Base-by-base conservation (phyloP, 2,888 invertebrate genomes). In the Tetranychus piercei region DNA sequence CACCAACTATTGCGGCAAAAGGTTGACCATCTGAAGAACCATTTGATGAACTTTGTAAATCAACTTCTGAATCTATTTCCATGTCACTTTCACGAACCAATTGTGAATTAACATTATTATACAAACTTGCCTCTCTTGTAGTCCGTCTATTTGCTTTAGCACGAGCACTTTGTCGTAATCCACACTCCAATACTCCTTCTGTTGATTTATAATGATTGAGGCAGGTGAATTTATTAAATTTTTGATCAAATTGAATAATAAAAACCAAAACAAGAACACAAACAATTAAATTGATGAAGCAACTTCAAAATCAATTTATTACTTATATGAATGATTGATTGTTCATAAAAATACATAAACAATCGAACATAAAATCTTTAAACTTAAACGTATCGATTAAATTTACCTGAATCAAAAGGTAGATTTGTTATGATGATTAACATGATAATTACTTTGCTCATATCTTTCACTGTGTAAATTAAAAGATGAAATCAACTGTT, bases 141-240 rank as follows among this genome's bases (percentile, higher is more conserved):
- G 55, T 55, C 9, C 55, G 55, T 55, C 55, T 9, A 5, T 55
- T 55, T 9, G 55, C 55, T 55, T 55, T 55, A 15, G 55, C 55
- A 55, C 55, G 55, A 55, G 55, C 55, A 55, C 55, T 55, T 55
- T 55, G 55, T 55, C 55, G 55, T 55, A 55, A 55, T 55, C 55
- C 55, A 55, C 55, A 55, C 55, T 55, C 55, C 55, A 55, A 15
- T 55, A 5, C 9, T 9, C 55, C 55, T 55, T 55, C 55, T 55
- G 55, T 55, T 55, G 9, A 34, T 34, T 34, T 34, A 34, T 34
- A 3, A 23, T 23, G 1, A 34, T 34, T 34, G 34, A 34, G 34
- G 3, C 34, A 34, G 34, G 34, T 34, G 34, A 34, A 34, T 3
- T 34, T 34, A 34, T 1, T 34, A 34, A 34, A 34, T 34, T 34